These are phyloP conservation scores for Oreochromis aureus DNA, from an alignment of 2,113 vertebrate species.

Conservation along the genomic window DNA sequence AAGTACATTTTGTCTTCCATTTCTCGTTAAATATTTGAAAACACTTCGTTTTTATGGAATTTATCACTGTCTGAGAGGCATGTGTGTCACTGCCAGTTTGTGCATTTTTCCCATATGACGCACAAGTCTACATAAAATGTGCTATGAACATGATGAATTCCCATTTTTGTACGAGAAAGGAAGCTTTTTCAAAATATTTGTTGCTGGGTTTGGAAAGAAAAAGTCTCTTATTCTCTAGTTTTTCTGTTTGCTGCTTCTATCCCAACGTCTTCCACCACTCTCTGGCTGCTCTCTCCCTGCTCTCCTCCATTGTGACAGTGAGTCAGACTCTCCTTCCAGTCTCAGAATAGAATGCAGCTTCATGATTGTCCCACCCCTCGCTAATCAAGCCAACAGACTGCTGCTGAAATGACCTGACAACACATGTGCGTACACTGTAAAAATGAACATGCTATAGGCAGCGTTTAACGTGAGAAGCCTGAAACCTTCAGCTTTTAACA, in stretches of 20 bases:
- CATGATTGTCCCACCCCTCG: constrained; percentile 3
- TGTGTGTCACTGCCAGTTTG: not conserved
- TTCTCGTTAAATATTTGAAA: not conserved
- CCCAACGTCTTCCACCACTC: not conserved
- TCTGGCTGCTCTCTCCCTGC: not conserved
- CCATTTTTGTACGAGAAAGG: not conserved
- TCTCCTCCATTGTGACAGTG: constrained; percentile 44
- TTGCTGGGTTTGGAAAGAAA: not conserved
- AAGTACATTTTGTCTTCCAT: not conserved
- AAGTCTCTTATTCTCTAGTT: not conserved
- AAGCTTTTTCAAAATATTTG: not conserved
- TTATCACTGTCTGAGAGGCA: not conserved
- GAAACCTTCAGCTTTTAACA: not conserved
- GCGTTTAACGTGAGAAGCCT: not conserved
- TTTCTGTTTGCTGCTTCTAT: not conserved
- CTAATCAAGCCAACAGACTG: constrained; percentile 28
- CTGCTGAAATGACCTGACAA: constrained; percentile 8
- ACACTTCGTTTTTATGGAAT: not conserved
- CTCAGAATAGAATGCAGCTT: constrained; percentile 51
- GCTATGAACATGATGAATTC: not conserved
- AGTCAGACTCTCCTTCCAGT: constrained; percentile 60
- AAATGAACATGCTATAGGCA: not conserved
- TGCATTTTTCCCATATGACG: not conserved
- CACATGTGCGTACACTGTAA: not conserved
- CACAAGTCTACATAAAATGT: not conserved